Base-by-base conservation (phyloP, 2,113 vertebrate species). In the Gobio gobio region DNA sequence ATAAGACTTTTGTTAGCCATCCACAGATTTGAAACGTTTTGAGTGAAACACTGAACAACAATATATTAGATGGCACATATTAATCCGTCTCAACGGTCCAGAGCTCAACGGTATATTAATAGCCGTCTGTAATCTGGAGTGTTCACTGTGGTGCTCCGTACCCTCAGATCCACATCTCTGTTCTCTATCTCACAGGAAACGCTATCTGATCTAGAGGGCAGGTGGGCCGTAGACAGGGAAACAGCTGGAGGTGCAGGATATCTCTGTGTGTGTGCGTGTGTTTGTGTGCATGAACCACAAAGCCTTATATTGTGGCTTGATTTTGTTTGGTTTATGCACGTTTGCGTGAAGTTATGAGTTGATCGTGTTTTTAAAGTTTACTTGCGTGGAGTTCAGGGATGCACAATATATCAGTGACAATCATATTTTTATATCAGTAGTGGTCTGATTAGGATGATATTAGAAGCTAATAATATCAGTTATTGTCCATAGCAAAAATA, bases 211-310 rank as follows among this genome's bases (percentile, higher is more conserved):
- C 20, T 73, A 49, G 18, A 59, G 33, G n/a, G 72, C 87, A 87
- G 89, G 84, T 90, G 87, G 82, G 84, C 68, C 73, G 29, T 74
- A 86, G 56, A 82, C 83, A 72, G 89, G 91, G 90, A 92, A 95
- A 90, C 93, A 94, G 92, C 93, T 94, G 93, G 89, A 88, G 75
- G 8, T 73, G 90, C 89, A 91, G 92, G 93, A 93, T 92, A 88
- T 89, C 16, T 88, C 78, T 90, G 86, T 90, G 70, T 78, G 64
- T 77, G 58, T 76, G 64, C 78, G 86, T 83, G 61, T 83, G 75
- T 83, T 73, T 70, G 63, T 70, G 75, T 47, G 72, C 47, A 29
- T 72, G 75, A 51, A 64, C 40, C 16, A 20, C 43, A 81, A 49
- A 66, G 2, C 36, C 78, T 66, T 66, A 22, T 33, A 56, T 43